Conservation (phyloP, 2,113 vertebrate species). For the Cygnus atratus region DNA sequence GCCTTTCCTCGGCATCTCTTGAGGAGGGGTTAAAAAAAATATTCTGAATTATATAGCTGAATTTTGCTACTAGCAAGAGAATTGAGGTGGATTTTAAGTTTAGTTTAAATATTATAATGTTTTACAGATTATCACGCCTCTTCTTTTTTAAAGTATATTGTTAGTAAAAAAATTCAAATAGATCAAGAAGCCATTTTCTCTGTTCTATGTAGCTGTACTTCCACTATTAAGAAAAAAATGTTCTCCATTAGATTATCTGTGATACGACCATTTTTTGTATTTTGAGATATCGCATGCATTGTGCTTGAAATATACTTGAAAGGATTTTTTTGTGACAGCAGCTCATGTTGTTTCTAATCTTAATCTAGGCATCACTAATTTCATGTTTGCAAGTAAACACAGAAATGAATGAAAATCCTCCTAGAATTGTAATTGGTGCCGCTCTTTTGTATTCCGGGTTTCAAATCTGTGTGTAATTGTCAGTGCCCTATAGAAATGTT, state of each 20-base stretch:
- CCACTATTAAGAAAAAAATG: not conserved
- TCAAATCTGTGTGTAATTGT: conserved; percentile 47
- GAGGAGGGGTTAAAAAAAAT: not conserved
- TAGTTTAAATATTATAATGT: not conserved
- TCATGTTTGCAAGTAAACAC: conserved; percentile 51
- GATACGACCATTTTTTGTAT: not conserved
- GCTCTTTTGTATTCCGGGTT: conserved; percentile 37
- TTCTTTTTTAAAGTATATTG: not conserved
- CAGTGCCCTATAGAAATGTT: conserved; percentile 58
- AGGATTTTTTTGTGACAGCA: not conserved
- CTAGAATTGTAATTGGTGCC: conserved; percentile 33
- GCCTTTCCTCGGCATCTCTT: not conserved
- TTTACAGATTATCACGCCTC: not conserved
- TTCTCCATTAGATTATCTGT: not conserved
- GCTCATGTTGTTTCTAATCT: conserved; percentile 21
- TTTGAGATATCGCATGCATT: not conserved
- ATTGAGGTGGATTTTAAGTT: not conserved
- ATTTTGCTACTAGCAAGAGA: not conserved
- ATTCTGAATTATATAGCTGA: not conserved
- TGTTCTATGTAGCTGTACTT: not conserved
- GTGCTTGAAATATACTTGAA: not conserved
- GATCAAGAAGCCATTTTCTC: not conserved
- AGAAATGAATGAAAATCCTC: conserved; percentile 49
- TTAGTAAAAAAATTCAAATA: not conserved
- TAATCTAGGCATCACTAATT: conserved; percentile 56